Conservation (phyloP, 2,113 vertebrate species). For the Apodemus sylvaticus region DNA sequence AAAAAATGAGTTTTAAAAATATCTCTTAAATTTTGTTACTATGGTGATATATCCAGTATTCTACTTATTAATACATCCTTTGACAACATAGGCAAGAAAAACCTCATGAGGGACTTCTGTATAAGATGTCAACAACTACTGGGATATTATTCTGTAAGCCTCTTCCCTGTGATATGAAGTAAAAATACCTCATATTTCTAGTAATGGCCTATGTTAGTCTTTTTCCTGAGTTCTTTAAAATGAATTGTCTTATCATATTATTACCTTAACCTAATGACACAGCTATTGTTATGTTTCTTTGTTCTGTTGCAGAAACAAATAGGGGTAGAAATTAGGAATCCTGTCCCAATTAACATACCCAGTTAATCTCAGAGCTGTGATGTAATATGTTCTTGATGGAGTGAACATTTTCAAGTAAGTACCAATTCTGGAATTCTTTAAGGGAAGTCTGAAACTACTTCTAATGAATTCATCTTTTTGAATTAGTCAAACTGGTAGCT, state of each 20-base stretch:
- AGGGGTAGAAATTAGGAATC: background rate
- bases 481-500: background rate
- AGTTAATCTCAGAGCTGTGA: background rate
- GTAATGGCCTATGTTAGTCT: background rate
- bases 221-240: background rate
- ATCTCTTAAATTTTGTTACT: background rate
- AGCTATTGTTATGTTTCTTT: background rate
- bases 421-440: background rate
- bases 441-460: background rate
- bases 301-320: background rate
- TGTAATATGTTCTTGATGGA: background rate
- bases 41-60: background rate
- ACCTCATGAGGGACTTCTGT: background rate
- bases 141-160: background rate
- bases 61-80: background rate
- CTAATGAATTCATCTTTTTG: background rate
- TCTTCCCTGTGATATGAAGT: background rate
- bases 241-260: background rate
- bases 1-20: background rate
- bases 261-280: background rate
- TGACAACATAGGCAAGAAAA: background rate
- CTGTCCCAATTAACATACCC: background rate
- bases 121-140: background rate
- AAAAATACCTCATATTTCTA: background rate
- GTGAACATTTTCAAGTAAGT: background rate